A percentile compares a stretch with the other conserved stretches of the same genome.
These are phyloP conservation scores for Balanococcus diminutus DNA, from an alignment of 2,888 invertebrate species.

Conservation along the genomic window DNA sequence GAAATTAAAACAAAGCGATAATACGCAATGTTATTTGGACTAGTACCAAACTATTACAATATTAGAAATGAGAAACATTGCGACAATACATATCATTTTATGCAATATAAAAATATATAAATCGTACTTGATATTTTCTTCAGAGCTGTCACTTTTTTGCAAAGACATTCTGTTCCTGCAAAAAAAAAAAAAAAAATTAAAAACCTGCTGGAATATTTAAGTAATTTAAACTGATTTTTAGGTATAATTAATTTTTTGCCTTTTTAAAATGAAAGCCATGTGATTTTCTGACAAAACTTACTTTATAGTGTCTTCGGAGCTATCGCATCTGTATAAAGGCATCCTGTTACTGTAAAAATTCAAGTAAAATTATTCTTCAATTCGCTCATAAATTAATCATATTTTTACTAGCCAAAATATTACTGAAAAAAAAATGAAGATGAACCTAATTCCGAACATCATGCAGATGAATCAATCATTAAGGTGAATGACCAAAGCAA, in stretches of 20 bases:
- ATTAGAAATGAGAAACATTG: background rate
- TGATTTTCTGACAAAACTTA: slow-evolving; percentile 2
- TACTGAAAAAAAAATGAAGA: background rate
- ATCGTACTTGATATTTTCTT: slow-evolving; percentile 39
- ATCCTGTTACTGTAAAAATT: slow-evolving; percentile 41
- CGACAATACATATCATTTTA: background rate
- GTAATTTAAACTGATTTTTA: too few relatives aligned
- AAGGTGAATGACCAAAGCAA: background rate
- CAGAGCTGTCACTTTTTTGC: slow-evolving; percentile 41
- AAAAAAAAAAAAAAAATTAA: background rate
- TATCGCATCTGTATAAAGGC: slow-evolving; percentile 41
- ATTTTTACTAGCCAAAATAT: too few relatives aligned
- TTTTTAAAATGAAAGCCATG: background rate
- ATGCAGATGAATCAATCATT: background rate
- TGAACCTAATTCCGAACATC: background rate
- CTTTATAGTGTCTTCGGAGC: slow-evolving; percentile 41
- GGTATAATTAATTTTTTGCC: too few relatives aligned
- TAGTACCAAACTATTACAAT: background rate
- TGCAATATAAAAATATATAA: background rate
- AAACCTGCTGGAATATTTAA: background rate
- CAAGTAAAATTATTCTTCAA: background rate
- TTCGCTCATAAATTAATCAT: background rate
- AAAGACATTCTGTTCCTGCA: slow-evolving; percentile 35
- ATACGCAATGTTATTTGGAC: background rate
- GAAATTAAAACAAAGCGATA: background rate